These are phyloP conservation scores for Alcedo quadribrachys DNA, from an alignment of 2,797 vertebrate genomes.

Conservation along the genomic window DNA sequence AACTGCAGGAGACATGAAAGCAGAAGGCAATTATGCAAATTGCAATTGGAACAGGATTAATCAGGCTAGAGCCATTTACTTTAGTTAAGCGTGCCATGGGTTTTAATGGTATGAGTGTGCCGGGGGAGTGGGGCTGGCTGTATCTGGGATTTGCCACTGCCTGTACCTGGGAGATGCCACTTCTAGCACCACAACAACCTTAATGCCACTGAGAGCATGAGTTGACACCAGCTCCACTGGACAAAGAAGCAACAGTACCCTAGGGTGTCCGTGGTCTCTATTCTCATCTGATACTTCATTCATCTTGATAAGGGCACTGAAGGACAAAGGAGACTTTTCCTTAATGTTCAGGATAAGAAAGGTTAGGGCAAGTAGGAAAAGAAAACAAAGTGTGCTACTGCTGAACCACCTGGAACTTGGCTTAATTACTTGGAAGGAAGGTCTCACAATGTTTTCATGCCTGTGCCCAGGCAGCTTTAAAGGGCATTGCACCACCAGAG, in stretches of 20 bases:
- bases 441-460: not conserved
- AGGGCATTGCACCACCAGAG: not conserved
- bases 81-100: conserved; percentile 1
- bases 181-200: not conserved
- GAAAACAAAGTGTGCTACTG: not conserved
- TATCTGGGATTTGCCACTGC: conserved; percentile 27
- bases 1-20: conserved; percentile 60
- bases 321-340: not conserved
- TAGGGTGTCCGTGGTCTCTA: not conserved
- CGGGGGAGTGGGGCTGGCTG: not conserved
- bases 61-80: conserved; percentile 37
- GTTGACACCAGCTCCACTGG: not conserved
- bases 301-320: not conserved
- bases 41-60: conserved; percentile 54
- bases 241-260: not conserved
- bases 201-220: not conserved
- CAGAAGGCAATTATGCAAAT: conserved; percentile 69
- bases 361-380: not conserved
- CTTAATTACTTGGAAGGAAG: not conserved
- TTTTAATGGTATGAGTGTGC: conserved; percentile 38
- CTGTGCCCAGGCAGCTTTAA: not conserved
- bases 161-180: conserved; percentile 12
- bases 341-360: not conserved
- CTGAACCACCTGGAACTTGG: not conserved
- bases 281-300: not conserved